A percentile compares a stretch with the other conserved stretches of the same genome.
Evolutionary conservation across 2,888 invertebrate genomes (phyloP).

Genomic region (Eupithecia centaureata): DNA sequence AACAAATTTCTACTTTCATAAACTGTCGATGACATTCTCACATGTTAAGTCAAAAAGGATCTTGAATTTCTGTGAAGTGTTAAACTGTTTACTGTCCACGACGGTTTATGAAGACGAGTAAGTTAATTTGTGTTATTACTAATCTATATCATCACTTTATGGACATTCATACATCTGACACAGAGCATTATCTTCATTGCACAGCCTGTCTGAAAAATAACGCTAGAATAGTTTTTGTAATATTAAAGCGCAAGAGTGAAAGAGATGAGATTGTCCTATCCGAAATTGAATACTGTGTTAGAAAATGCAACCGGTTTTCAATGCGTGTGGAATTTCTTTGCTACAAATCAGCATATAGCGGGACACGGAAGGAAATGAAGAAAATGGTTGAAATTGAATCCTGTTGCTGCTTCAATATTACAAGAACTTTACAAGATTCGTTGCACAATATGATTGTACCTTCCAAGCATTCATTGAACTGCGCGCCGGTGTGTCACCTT

Average conservation of each 20-base stretch:
- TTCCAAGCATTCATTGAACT: slow-evolving; percentile 79
- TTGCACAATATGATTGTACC: slow-evolving; percentile 83
- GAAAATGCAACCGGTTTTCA: slow-evolving; percentile 35
- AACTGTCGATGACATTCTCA: slow-evolving; percentile 64
- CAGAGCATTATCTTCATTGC: slow-evolving; percentile 77
- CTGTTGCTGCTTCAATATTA: slow-evolving; percentile 83
- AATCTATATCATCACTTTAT: slow-evolving; percentile 78
- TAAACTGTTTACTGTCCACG: slow-evolving; percentile 48
- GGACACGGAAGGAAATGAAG: slow-evolving; percentile 80
- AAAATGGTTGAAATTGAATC: slow-evolving; percentile 74
- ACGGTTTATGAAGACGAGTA: slow-evolving; percentile 70
- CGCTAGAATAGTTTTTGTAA: slow-evolving; percentile 80
- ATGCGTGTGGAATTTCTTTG: slow-evolving; percentile 80
- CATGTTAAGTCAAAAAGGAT: slow-evolving; percentile 36
- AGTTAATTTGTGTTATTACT: slow-evolving; percentile 81
- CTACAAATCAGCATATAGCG: slow-evolving; percentile 71
- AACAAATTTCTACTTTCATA: slow-evolving; percentile 70
- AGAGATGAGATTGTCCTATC: slow-evolving; percentile 23
- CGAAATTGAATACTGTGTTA: slow-evolving; percentile 11
- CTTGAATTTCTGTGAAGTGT: slow-evolving; percentile 39
- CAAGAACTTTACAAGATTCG: slow-evolving; percentile 84
- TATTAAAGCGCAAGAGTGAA: slow-evolving; percentile 77
- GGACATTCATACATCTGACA: slow-evolving; percentile 81
- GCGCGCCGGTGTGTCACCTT: slow-evolving; percentile 82
- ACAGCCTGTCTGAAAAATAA: slow-evolving; percentile 80